These are phyloP conservation scores for Nasonia giraulti DNA, from an alignment of 1,140 invertebrate genomes.

Conservation along the genomic window DNA sequence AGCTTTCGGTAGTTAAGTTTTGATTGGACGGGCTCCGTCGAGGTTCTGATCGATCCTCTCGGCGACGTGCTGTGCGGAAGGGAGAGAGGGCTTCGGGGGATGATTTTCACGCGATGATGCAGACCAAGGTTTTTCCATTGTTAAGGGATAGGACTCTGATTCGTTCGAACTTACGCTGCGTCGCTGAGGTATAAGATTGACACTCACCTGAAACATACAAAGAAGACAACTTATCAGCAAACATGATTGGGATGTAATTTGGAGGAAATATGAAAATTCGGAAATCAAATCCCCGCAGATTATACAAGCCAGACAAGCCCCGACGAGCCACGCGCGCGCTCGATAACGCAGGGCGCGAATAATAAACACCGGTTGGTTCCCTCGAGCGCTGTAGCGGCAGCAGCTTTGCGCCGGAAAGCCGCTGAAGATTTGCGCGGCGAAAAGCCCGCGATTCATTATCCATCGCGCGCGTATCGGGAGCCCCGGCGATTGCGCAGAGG, in stretches of 20 bases:
- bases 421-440: conserved; percentile 15
- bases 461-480: background rate
- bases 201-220: background rate
- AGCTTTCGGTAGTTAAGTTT: conserved; percentile 26
- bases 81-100: background rate
- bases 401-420: background rate
- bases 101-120: background rate
- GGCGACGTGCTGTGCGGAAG: background rate
- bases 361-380: conserved; percentile 17
- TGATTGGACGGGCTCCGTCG: conserved; percentile 20
- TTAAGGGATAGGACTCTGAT: background rate
- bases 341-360: conserved; percentile 10
- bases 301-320: too few species aligned
- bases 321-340: too few species aligned
- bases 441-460: conserved; percentile 40
- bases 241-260: too few species aligned
- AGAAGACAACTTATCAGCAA: background rate
- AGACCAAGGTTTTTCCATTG: background rate
- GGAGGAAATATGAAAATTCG: too few species aligned
- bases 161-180: background rate
- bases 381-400: background rate
- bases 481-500: background rate
- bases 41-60: background rate
- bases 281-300: too few species aligned
- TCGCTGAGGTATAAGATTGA: background rate